Percentiles rank a stretch among this genome's conserved stretches.
Conservation (phyloP, 2,888 invertebrate species). For the Acrobasis repandana region DNA sequence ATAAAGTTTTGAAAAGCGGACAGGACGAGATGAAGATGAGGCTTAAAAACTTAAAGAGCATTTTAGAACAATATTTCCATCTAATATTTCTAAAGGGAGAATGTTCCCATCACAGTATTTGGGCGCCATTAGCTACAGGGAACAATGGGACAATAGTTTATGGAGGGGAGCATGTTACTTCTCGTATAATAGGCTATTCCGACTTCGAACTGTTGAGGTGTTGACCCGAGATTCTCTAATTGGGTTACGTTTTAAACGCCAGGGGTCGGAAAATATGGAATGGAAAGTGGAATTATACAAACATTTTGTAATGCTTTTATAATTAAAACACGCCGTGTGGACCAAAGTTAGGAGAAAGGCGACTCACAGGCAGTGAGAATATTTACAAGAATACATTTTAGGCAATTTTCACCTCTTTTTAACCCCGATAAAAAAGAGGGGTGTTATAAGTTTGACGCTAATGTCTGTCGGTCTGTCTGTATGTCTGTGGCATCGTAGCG, state of each 20-base stretch:
- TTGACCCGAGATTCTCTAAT: background rate
- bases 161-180: slow-evolving; percentile 9
- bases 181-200: slow-evolving; percentile 7
- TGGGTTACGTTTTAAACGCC: slow-evolving; percentile 5
- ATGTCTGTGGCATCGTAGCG: too few relatives aligned
- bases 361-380: too few relatives aligned
- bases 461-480: too few relatives aligned
- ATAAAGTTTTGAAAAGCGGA: too few relatives aligned
- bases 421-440: too few relatives aligned
- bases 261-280: background rate
- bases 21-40: too few relatives aligned
- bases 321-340: too few relatives aligned
- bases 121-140: slow-evolving; percentile 2
- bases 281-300: background rate
- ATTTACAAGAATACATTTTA: too few relatives aligned
- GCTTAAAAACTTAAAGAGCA: too few relatives aligned
- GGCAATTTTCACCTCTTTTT: too few relatives aligned
- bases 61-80: background rate
- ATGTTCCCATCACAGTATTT: background rate
- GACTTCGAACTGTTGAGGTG: slow-evolving; percentile 4
- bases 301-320: background rate
- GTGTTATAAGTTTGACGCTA: too few relatives aligned
- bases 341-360: too few relatives aligned
- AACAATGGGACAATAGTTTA: slow-evolving; percentile 15
- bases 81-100: background rate